Evolutionary conservation across 2,797 vertebrate genomes (phyloP).

Genomic region (Brachyrhaphis roseni): DNA sequence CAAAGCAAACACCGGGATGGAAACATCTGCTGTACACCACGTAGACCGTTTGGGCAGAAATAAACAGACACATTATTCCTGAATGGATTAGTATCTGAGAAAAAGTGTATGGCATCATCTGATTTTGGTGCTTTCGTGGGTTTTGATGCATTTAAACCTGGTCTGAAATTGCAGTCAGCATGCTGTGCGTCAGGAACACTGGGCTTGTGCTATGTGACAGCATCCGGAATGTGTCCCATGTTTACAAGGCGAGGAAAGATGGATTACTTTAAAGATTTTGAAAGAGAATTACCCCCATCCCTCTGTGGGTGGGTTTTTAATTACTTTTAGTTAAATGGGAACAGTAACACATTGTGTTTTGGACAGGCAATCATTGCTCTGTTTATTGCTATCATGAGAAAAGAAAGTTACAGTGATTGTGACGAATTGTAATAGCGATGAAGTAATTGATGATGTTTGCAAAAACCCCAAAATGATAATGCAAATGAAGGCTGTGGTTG

Average conservation of each 20-base stretch:
- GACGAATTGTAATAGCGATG: not conserved
- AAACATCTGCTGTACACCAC: conserved; percentile 23
- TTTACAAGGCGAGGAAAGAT: conserved; percentile 34
- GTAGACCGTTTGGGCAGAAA: not conserved
- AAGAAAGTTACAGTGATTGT: not conserved
- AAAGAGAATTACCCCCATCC: conserved; percentile 31
- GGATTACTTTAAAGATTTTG: conserved; percentile 31
- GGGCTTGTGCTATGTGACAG: conserved; percentile 74
- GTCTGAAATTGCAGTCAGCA: conserved; percentile 52
- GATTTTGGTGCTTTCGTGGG: not conserved
- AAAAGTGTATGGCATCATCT: conserved; percentile 30
- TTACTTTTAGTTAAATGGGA: conserved; percentile 6
- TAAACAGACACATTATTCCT: conserved; percentile 3
- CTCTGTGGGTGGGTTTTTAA: conserved; percentile 29
- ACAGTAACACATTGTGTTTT: not conserved
- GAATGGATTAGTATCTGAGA: conserved; percentile 7
- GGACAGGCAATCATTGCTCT: not conserved
- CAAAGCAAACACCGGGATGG: conserved; percentile 19
- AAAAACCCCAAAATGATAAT: not conserved
- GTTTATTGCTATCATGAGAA: not conserved
- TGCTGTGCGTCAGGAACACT: conserved; percentile 71
- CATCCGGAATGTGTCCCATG: conserved; percentile 43
- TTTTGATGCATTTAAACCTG: not conserved
- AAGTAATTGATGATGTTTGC: not conserved
- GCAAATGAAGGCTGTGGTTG: not conserved